Base-by-base conservation (phyloP, 2,113 vertebrate species). In the Tautogolabrus adspersus region DNA sequence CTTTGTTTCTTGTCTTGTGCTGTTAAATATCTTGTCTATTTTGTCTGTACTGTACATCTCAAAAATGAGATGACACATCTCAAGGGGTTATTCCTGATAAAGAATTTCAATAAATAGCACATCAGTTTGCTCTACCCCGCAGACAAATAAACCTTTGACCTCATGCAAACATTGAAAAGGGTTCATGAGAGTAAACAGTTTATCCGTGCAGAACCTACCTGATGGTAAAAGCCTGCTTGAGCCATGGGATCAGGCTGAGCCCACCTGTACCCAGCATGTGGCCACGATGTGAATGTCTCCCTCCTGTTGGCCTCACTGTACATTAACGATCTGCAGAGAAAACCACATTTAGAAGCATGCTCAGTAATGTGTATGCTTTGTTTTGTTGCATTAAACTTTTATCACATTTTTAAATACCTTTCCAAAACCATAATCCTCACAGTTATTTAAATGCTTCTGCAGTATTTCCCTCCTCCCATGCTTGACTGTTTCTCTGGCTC, bases 241-340 rank as follows among this genome's bases (percentile, higher is more conserved):
- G 98, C 97, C 98, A 99, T 99, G 7, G 98, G 98, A 89, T 99
- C 98, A 19, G 98, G 98, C 69, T 99, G 98, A 84, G 98, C 98
- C 98, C 98, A 99, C 88, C 97, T 95, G 93, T 99, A 99, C 44
- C 97, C 97, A 21, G 97, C 96, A 54, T 99, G 98, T 84, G 98
- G 98, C 98, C 98, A 99, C 8, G 98, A 99, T 77, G 97, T 99
- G 90, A 99, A 99, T 0, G 98, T 99, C 92, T 99, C 98, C 81
- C 98, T 94, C 91, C 98, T 96, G 92, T 99, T 99, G 66, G 98
- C 98, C 94, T 99, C 98, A 66, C 98, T 99, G 79, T 99, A 99
- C 98, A 99, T 99, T 93, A 99, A 85, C 61, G 98, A 98, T 82
- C 98, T 99, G 90, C 0, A 42, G 56, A 69, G 2, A 64, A 26